Conservation (phyloP, 2,888 invertebrate species). For the Euplagia quadripunctaria region DNA sequence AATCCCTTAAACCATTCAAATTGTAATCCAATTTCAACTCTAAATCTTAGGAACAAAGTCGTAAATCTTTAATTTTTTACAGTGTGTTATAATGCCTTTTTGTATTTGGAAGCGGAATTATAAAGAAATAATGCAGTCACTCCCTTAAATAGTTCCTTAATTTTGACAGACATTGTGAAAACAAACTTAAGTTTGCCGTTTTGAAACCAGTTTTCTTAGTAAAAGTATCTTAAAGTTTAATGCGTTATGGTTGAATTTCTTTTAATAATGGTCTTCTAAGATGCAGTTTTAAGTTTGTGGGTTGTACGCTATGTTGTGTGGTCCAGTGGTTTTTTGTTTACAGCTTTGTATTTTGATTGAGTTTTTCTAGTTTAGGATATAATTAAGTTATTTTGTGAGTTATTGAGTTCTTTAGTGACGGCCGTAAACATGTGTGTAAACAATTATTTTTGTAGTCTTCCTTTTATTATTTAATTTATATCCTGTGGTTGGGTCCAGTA, state of each 20-base stretch:
- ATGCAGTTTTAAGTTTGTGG: slow-evolving; percentile 20
- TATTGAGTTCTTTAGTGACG: slow-evolving; percentile 32
- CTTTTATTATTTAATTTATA: not conserved
- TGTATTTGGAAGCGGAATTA: slow-evolving; percentile 32
- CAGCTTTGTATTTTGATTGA: slow-evolving; percentile 44
- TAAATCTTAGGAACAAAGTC: not conserved
- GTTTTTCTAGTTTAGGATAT: slow-evolving; percentile 31
- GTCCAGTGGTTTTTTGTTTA: slow-evolving; percentile 51
- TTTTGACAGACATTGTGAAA: slow-evolving; percentile 60
- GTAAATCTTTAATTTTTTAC: not conserved
- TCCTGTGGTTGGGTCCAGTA: not conserved
- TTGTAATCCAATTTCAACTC: slow-evolving; percentile 16
- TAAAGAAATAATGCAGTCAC: slow-evolving; percentile 67
- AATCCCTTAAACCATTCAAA: slow-evolving; percentile 10
- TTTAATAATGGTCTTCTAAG: not conserved
- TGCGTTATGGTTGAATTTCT: slow-evolving; percentile 17
- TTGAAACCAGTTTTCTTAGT: not conserved
- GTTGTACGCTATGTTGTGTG: slow-evolving; percentile 47
- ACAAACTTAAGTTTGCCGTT: slow-evolving; percentile 12
- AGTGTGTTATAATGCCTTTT: slow-evolving; percentile 27
- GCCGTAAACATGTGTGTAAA: slow-evolving; percentile 36
- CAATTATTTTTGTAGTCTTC: slow-evolving; percentile 24
- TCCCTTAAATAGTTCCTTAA: slow-evolving; percentile 64
- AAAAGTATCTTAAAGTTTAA: not conserved
- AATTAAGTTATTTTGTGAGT: slow-evolving; percentile 51